Conservation (phyloP, 2,113 vertebrate species). For the Plestiodon gilberti region DNA sequence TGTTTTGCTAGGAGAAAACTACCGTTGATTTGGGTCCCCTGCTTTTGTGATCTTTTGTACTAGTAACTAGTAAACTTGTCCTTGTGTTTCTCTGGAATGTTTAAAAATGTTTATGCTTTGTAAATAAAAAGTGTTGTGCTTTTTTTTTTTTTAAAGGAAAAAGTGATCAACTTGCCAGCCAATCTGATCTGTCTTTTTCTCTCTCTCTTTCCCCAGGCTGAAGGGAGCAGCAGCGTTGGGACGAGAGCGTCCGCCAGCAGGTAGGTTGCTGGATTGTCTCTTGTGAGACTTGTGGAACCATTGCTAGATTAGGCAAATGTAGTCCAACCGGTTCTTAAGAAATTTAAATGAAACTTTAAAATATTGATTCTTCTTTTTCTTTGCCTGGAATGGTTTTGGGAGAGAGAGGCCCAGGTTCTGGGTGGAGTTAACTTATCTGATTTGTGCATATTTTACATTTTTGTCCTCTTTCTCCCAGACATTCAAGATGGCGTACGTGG, state of each 20-base stretch:
- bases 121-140: background rate
- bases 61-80: no score
- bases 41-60: no score
- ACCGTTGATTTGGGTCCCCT: no score
- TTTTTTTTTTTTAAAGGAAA: background rate
- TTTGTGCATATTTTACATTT: background rate
- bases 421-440: background rate
- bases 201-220: conserved; percentile 65
- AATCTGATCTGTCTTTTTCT: conserved; percentile 1
- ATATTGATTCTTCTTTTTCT: background rate
- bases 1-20: no score
- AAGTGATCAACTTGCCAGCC: background rate
- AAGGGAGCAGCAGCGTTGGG: conserved; percentile 76
- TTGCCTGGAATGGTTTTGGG: background rate
- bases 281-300: background rate
- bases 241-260: conserved; percentile 75
- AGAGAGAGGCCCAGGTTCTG: background rate
- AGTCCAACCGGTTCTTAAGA: rapidly evolving
- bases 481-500: no score
- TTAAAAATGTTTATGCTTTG: no score
- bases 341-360: background rate
- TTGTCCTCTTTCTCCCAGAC: no score
- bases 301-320: rapidly evolving
- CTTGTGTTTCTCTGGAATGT: no score
- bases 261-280: conserved; percentile 44